Conservation (phyloP, 92 coral and sea anemone species). For the Actinernus sp. region DNA sequence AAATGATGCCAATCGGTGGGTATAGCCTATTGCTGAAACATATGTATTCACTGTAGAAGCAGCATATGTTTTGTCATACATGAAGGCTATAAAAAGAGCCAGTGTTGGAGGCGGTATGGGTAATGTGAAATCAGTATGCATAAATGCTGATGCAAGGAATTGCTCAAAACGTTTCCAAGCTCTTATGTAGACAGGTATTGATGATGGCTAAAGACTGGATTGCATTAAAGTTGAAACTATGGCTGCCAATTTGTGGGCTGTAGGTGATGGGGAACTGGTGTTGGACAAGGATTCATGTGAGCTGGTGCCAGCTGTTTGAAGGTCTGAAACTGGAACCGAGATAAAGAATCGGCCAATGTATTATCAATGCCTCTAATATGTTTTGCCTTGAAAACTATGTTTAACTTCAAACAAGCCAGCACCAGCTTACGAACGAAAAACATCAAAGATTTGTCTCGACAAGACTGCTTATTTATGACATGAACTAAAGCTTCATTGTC, state of each 20-base stretch:
- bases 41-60: conserved; percentile 53
- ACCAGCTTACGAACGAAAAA: conserved; percentile 58
- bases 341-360: conserved; percentile 36
- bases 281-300: conserved; percentile 35
- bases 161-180: conserved; percentile 15
- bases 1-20: conserved; percentile 42
- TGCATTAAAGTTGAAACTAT: not conserved
- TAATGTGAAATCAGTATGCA: not conserved
- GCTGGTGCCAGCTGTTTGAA: conserved; percentile 66
- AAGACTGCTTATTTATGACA: conserved; percentile 64
- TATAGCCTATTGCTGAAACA: conserved; percentile 62
- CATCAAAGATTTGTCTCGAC: conserved; percentile 56
- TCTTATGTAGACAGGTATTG: conserved; percentile 13
- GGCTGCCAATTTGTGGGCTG: conserved; percentile 54
- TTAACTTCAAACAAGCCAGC: conserved; percentile 28
- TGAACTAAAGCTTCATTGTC: conserved; percentile 64
- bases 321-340: conserved; percentile 53
- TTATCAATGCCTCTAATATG: conserved; percentile 39
- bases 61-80: conserved; percentile 30
- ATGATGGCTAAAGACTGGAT: conserved; percentile 28
- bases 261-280: conserved; percentile 51
- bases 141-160: not conserved
- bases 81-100: conserved; percentile 49
- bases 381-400: conserved; percentile 63
- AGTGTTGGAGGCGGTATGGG: conserved; percentile 17